Evolutionary conservation across 92 coral and sea anemone species (phyloP).

Genomic region (Meandrina meandrites): DNA sequence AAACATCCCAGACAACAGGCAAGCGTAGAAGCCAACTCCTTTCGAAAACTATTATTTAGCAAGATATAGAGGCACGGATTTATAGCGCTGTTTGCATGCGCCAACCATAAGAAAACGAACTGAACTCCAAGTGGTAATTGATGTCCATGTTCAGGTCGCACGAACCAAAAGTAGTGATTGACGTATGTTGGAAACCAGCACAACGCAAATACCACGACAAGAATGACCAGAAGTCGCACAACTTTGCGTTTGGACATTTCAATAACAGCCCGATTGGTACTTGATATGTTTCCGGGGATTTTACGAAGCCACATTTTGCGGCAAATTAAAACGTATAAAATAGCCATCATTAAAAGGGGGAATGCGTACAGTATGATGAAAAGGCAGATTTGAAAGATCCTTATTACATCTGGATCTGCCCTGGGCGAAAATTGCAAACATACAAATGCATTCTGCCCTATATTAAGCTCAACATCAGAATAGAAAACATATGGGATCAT

Average conservation of each 20-base stretch:
- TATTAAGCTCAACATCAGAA: neutral
- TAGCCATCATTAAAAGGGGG: conserved; percentile 9
- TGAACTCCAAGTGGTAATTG: neutral
- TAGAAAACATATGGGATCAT: conserved; percentile 30
- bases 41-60: conserved; percentile 28
- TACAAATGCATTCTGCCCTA: neutral
- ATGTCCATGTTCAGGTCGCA: neutral
- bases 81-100: conserved; percentile 50
- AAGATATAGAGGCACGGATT: conserved; percentile 39
- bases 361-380: conserved; percentile 40
- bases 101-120: conserved; percentile 30
- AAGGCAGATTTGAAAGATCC: conserved; percentile 27
- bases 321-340: conserved; percentile 35
- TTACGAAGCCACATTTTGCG: conserved; percentile 45
- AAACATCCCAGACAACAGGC: conserved; percentile 11
- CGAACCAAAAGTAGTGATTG: conserved; percentile 36
- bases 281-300: conserved; percentile 53
- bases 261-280: conserved; percentile 21
- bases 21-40: neutral
- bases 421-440: conserved; percentile 27
- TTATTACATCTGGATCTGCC: conserved; percentile 23
- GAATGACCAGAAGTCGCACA: conserved; percentile 26
- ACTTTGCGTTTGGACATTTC: conserved; percentile 41
- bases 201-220: conserved; percentile 43
- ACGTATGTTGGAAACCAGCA: conserved; percentile 53